Base-by-base conservation (phyloP, 2,888 invertebrate genomes). In the Rhingia campestris region DNA sequence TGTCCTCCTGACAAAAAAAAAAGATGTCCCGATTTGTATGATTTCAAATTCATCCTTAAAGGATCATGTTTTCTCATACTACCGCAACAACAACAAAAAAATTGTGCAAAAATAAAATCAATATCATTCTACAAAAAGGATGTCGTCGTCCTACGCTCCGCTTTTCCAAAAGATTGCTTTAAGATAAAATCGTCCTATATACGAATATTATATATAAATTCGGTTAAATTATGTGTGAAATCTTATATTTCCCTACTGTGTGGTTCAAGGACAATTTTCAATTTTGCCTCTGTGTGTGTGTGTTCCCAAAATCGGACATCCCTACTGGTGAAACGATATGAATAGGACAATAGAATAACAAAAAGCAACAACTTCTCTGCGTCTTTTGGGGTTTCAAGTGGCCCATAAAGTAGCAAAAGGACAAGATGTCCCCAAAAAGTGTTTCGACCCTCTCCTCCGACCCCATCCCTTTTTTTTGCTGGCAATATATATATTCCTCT, bases 151-250 rank as follows among this genome's bases (percentile, higher is more conserved):
- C 35, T 37, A 9, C 33, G 9, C 32, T 10, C 30, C 30, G 22
- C 45, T 58, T 73, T 79, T 79, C 73, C 79, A 59, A 73, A 33
- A 69, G 76, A 81, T 76, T 81, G 81, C 41, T 41, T 59, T 47
- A 58, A 58, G 56, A 66, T 30, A 41, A 51, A 64, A 33, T 33
- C 45, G 14, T 6, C 9, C 51, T 14, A 35, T 66, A 73, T 58
- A 79, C 74, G 69, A 74, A 79, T 9, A 49, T 10, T 74, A 69
- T 69, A 54, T 58, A 77, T 70, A 77, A 77, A 74, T 75, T 80
- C 69, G 59, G 84, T 84, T 80, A 84, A 84, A 84, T 84, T 84
- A 84, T 84, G 80, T 75, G 84, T 84, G 80, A 84, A 84, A 84
- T 84, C 74, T 84, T 75, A 84, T 79, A 84, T 80, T 84, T 84